phyloP scores from a whole-genome alignment of 1,140 invertebrate genomes.

The Archivesica marissinica region DNA sequence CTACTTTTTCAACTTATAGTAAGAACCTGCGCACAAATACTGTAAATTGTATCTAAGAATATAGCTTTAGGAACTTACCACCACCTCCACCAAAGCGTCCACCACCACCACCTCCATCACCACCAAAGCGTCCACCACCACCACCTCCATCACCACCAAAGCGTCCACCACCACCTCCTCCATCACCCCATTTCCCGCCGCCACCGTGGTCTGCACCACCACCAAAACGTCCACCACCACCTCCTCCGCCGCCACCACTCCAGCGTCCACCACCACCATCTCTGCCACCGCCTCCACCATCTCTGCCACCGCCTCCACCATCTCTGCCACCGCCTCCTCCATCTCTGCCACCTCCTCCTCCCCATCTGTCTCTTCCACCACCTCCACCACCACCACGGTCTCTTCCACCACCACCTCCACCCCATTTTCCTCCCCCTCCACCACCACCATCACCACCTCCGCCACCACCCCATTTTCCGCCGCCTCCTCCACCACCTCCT shows the following conservation, averaged over 20 bases:
- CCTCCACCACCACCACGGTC: slow-evolving; percentile 1
- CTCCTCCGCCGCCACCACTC: background rate
- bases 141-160: background rate
- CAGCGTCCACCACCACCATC: background rate
- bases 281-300: background rate
- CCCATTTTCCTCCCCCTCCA: background rate
- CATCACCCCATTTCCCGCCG: background rate
- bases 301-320: background rate
- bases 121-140: slow-evolving; percentile 1
- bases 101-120: background rate
- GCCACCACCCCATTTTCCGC: background rate
- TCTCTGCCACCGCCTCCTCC: background rate
- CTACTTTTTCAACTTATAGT: too few species aligned
- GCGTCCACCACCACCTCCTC: slow-evolving; percentile 2
- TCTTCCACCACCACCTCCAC: background rate
- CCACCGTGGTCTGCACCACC: background rate
- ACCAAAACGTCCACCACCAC: background rate
- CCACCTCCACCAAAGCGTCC: too few species aligned
- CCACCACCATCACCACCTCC: background rate
- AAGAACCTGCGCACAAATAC: too few species aligned
- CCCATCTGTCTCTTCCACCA: background rate
- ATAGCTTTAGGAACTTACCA: too few species aligned
- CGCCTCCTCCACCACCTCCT: background rate
- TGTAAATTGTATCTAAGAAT: too few species aligned
- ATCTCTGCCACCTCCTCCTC: background rate